Evolutionary conservation across 2,888 invertebrate species (phyloP), one percentile per base, ranked within the genome.

Genomic region (Diarsia rubi): DNA sequence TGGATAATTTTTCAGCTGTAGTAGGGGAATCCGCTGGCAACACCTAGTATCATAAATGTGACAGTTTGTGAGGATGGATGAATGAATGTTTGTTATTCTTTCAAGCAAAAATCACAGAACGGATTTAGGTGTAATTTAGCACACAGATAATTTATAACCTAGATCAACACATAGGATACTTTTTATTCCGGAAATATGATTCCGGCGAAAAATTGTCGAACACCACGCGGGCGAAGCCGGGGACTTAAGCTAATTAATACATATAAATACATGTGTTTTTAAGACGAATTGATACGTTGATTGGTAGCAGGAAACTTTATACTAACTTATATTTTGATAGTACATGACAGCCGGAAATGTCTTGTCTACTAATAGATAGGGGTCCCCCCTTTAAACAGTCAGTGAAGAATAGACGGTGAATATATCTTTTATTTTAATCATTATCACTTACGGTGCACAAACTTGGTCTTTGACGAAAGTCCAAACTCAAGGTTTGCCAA

Each of bases 271-370:
- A 44, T 5, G 9, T 2, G 45, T 45, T 63, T 63, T 49, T 14
- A n/a, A 62, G 59, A 60, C n/a, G 9, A 71, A 44, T 71, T 27
- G 8, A 42, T n/a, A 47, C 27, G 31, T 21, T 47, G 42, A 65
- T 42, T 27, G 21, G 21, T 68, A 42, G 6, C 47, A 49, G 78
- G 47, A 54, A 57, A 31, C 42, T 1, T 24, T 45, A 24, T 44
- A 57, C 44, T 16, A 60, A 60, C 8, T 42, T 54, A 14, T 27
- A 54, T 70, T 77, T 77, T 72, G 45, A 65, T 45, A 27, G 45
- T 42, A 78, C 64, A 52, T 72, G 78, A 65, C 49, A 71, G 44
- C 71, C 71, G 78, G 63, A 77, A 59, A 60, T 19, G 16, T 60
- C 45, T 69, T 27, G 45, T 76, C 60, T 60, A 27, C 19, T 70